Evolutionary conservation across 92 coral and sea anemone species (phyloP).

Genomic region (Palythoa heliodiscus): DNA sequence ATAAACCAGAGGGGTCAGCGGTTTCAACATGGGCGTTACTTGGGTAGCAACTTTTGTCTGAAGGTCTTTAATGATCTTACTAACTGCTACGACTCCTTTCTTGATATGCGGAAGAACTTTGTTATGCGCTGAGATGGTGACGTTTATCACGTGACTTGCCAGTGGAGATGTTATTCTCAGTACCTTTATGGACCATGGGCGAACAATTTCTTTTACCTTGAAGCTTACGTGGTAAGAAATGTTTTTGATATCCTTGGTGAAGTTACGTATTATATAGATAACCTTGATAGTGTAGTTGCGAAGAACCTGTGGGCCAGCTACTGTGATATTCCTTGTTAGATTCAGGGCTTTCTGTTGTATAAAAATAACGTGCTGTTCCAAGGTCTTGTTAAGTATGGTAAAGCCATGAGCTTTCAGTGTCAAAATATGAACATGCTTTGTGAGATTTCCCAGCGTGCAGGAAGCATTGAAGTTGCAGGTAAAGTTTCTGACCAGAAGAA

Average conservation of each 20-base stretch:
- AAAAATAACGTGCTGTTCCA: conserved; percentile 47
- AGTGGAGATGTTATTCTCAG: conserved; percentile 66
- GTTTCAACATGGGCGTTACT: conserved; percentile 65
- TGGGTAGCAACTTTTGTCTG: conserved; percentile 52
- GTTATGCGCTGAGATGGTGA: conserved; percentile 60
- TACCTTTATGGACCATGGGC: conserved; percentile 47
- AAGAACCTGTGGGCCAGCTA: conserved; percentile 63
- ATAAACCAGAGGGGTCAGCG: conserved; percentile 66
- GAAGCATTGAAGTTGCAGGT: conserved; percentile 75
- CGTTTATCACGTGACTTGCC: conserved; percentile 58
- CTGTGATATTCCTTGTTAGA: conserved; percentile 62
- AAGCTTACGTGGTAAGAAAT: conserved; percentile 49
- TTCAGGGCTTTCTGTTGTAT: conserved; percentile 29
- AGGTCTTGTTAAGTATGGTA: conserved; percentile 63
- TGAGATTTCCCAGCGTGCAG: conserved; percentile 69
- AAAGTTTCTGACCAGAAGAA: conserved; percentile 53
- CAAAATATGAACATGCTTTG: conserved; percentile 50
- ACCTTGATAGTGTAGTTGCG: conserved; percentile 76
- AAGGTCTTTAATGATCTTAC: conserved; percentile 44
- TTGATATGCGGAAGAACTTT: conserved; percentile 60
- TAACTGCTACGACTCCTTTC: conserved; percentile 48
- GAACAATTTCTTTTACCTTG: conserved; percentile 43
- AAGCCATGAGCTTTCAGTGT: conserved; percentile 49
- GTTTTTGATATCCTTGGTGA: conserved; percentile 60
- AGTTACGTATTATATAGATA: conserved; percentile 67